These are phyloP conservation scores for Zaprionus vittiger DNA, from an alignment of 1,140 invertebrate genomes.

Conservation along the genomic window DNA sequence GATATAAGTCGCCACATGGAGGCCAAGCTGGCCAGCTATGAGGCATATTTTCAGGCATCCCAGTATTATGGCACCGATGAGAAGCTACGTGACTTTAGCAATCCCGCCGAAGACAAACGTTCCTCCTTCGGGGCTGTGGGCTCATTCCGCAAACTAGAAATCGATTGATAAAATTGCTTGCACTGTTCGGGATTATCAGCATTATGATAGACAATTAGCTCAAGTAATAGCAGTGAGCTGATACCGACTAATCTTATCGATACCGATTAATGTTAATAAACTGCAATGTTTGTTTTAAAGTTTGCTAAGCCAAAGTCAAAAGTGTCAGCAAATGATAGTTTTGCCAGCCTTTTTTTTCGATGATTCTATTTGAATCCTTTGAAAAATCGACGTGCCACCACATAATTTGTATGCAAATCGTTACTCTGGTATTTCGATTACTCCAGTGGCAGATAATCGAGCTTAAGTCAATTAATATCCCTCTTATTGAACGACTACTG, in stretches of 20 bases:
- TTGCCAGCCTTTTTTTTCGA: too few relatives aligned
- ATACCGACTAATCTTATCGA: conserved; percentile 22
- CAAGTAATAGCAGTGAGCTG: background rate
- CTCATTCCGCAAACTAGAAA: conserved; percentile 85
- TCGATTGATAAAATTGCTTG: conserved; percentile 55
- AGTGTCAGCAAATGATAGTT: background rate
- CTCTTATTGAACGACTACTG: too few relatives aligned
- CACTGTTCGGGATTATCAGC: background rate
- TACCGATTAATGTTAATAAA: conserved; percentile 25
- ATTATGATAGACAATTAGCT: conserved; percentile 22
- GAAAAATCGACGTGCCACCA: too few relatives aligned
- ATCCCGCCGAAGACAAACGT: conserved; percentile 83
- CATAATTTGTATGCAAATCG: too few relatives aligned
- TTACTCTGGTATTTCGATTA: too few relatives aligned
- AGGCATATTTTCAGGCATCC: conserved; percentile 85
- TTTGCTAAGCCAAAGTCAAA: background rate
- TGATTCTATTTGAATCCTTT: too few relatives aligned
- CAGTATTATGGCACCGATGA: conserved; percentile 86
- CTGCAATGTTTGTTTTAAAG: background rate
- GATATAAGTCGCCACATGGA: conserved; percentile 86
- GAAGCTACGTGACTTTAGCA: conserved; percentile 85
- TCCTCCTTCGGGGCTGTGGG: conserved; percentile 87
- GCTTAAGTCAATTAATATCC: too few relatives aligned
- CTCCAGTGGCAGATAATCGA: too few relatives aligned
- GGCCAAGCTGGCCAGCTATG: conserved; percentile 84